Percentiles rank a stretch among this genome's conserved stretches.
Evolutionary conservation across 2,888 invertebrate genomes (phyloP).

Genomic region (Pharmacophagus antenor): DNA sequence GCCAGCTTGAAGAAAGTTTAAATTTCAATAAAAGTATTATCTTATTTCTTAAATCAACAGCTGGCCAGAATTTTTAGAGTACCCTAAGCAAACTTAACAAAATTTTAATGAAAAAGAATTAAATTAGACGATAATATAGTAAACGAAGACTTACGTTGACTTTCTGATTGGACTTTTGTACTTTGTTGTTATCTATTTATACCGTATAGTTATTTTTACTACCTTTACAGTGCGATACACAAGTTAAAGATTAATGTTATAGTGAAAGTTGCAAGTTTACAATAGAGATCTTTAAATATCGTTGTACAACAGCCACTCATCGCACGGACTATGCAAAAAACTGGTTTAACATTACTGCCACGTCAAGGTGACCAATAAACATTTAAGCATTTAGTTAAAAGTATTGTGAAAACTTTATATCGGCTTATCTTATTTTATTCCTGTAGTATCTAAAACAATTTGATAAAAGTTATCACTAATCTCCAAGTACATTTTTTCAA

Average conservation of each 20-base stretch:
- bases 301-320: too few relatives aligned
- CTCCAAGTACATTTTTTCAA: not conserved
- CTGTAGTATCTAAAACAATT: not conserved
- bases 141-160: slow-evolving; percentile 35
- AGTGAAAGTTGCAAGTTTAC: slow-evolving; percentile 29
- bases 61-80: not conserved
- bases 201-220: slow-evolving; percentile 26
- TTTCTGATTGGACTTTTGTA: slow-evolving; percentile 41
- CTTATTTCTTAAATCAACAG: too few relatives aligned
- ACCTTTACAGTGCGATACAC: slow-evolving; percentile 32
- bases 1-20: too few relatives aligned
- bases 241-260: slow-evolving; percentile 18
- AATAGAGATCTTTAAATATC: too few relatives aligned
- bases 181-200: slow-evolving; percentile 39
- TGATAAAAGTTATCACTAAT: too few relatives aligned
- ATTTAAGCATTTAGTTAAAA: not conserved
- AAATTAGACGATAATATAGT: not conserved
- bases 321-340: not conserved
- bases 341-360: not conserved
- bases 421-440: not conserved
- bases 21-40: not conserved
- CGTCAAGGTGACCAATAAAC: not conserved
- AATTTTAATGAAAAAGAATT: not conserved
- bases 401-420: not conserved
- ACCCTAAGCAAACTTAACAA: not conserved